Evolutionary conservation across 1,140 invertebrate genomes (phyloP).

Genomic region (Aethina tumida): DNA sequence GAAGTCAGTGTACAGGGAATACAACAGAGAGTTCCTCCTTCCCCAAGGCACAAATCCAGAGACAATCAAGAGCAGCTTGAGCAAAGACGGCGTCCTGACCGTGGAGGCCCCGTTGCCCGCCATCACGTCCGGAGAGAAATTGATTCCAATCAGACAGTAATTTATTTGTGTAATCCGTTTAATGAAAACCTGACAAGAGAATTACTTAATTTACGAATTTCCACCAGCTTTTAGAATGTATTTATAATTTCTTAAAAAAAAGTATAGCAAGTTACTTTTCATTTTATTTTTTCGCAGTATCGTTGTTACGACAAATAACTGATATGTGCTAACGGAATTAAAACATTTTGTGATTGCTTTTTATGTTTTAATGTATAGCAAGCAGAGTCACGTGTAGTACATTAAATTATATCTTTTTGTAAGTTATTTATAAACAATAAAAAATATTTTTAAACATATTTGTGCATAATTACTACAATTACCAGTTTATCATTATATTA

Average conservation of each 20-base stretch:
- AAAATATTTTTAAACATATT: constrained; percentile 4
- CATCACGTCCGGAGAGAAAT: constrained; percentile 57
- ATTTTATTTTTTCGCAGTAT: background rate
- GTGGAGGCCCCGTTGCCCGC: constrained; percentile 87
- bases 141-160: constrained; percentile 71
- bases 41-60: constrained; percentile 90
- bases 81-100: constrained; percentile 86
- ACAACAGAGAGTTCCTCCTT: constrained; percentile 89
- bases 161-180: background rate
- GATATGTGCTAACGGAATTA: constrained; percentile 3
- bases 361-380: constrained; percentile 1
- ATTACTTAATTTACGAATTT: constrained; percentile 1
- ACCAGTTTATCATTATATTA: no score
- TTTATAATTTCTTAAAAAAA: no score
- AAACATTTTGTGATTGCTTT: constrained; percentile 1
- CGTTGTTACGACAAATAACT: no score
- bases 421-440: constrained; percentile 6
- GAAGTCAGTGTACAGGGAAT: constrained; percentile 90
- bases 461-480: no score
- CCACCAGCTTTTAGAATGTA: constrained; percentile 1
- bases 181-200: background rate
- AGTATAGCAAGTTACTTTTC: no score
- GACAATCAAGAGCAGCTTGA: constrained; percentile 79
- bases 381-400: constrained; percentile 1
- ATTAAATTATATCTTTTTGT: constrained; percentile 4